Base-by-base conservation (phyloP, 2,888 invertebrate species). In the Hypomecis punctinalis region DNA sequence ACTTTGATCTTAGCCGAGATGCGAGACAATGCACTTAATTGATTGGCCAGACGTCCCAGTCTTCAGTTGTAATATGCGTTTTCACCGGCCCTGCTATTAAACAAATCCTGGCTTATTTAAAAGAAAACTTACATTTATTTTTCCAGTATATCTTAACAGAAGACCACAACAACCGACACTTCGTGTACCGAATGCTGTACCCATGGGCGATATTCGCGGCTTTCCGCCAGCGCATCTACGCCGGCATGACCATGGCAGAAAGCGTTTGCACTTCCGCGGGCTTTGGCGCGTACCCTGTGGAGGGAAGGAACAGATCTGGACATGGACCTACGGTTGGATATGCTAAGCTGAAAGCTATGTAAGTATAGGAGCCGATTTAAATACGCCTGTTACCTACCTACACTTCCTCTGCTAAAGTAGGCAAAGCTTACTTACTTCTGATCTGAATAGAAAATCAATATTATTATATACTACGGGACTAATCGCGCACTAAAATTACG, bases 241-340 rank as follows among this genome's bases (percentile, higher is more conserved):
- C 96, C 10, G 99, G 98, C 0, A 96, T 99, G 94, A 95, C 96
- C 0, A 85, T 99, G 59, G 97, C 98, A 0, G 99, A 99, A 88
- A 97, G 97, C 84, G 97, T 97, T n/a, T 98, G 98, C 80, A 97
- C 97, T 11, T 96, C 97, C 85, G 96, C 97, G 2, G 98, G 98
- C 0, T 91, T 99, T 10, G 99, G 99, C 2, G 97, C 97, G 0
- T 99, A 99, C 88, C 99, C 99, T 0, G 93, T 93, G 0, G 91
- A 93, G 39, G 94, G 96, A 0, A 94, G 95, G 59, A 95, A 97
- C n/a, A 94, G 94, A 74, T 93, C 96, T 63, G 99, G 99, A 0
- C 94, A 96, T 77, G 99, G 99, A 2, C 99, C 99, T 0, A 95
- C 96, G 35, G 94, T 94, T 64, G 94, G 95, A 68, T 96, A 96